Evolutionary conservation across 2,797 vertebrate species (phyloP).

Genomic region (Holocentrus rufus): DNA sequence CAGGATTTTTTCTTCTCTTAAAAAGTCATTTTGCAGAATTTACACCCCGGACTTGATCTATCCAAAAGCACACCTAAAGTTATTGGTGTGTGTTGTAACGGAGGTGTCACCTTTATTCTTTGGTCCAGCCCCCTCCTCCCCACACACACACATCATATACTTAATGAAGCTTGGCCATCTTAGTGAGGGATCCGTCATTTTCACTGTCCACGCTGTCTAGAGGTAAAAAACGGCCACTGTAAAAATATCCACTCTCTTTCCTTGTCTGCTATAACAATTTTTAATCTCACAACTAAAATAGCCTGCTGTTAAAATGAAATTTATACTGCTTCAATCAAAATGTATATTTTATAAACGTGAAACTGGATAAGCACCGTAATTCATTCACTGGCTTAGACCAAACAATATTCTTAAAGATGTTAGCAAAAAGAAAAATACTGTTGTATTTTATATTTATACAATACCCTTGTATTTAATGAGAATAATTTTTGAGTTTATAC

Average conservation of each 20-base stretch:
- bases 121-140: neutral
- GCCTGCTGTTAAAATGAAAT: constrained; percentile 59
- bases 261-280: constrained; percentile 6
- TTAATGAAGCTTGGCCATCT: neutral
- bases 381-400: constrained; percentile 64
- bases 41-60: neutral
- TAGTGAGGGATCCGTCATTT: neutral
- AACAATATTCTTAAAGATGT: constrained; percentile 67
- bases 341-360: constrained; percentile 68
- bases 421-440: constrained; percentile 62
- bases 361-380: constrained; percentile 60
- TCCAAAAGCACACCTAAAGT: neutral
- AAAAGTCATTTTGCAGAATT: neutral
- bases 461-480: constrained; percentile 77
- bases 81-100: constrained; percentile 1
- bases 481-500: constrained; percentile 77
- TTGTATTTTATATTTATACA: constrained; percentile 85
- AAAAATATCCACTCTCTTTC: neutral
- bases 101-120: neutral
- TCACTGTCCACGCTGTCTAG: constrained; percentile 16
- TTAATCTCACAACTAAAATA: constrained; percentile 12
- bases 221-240: constrained; percentile 32
- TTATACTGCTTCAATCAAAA: constrained; percentile 67
- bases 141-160: neutral
- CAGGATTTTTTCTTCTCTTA: too few species aligned